Percentiles rank a stretch among this genome's conserved stretches.
Evolutionary conservation across 2,797 vertebrate genomes (phyloP).

Genomic region (Thalassophryne amazonica): DNA sequence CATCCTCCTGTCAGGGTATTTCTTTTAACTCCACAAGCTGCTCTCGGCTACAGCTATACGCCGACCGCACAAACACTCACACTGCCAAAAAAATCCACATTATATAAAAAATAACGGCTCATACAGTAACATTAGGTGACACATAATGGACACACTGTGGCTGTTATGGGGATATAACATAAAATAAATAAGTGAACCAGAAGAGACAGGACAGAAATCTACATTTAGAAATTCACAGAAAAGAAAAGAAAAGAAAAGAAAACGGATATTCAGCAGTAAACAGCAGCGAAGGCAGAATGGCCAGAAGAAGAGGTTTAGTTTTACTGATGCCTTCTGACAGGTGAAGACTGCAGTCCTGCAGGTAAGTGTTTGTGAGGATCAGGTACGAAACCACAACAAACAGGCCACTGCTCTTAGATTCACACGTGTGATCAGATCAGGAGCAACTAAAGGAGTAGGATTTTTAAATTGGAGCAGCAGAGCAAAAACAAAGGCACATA

Average conservation of each 20-base stretch:
- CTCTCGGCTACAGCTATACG: constrained; percentile 11
- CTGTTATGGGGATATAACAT: constrained; percentile 6
- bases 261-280: constrained; percentile 24
- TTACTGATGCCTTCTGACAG: constrained; percentile 64
- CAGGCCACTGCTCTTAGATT: constrained; percentile 24
- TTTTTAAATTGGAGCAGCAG: constrained; percentile 13
- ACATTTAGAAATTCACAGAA: constrained; percentile 27
- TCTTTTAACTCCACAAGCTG: constrained; percentile 10
- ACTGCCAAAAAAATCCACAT: constrained; percentile 15
- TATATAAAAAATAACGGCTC: constrained; percentile 32
- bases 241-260: constrained; percentile 18
- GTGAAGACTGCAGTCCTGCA: constrained; percentile 65
- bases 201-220: constrained; percentile 25
- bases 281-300: constrained; percentile 38
- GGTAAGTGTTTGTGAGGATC: constrained; percentile 60
- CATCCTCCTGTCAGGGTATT: not conserved
- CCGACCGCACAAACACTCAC: not conserved
- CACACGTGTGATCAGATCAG: constrained; percentile 9
- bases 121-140: constrained; percentile 28
- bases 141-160: constrained; percentile 16
- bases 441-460: not conserved
- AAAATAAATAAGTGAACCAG: constrained; percentile 3
- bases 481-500: not conserved
- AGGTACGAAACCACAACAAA: constrained; percentile 49
- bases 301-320: constrained; percentile 38